These are phyloP conservation scores for Melanotaenia duboulayi DNA, from an alignment of 2,113 vertebrate species.

Conservation along the genomic window DNA sequence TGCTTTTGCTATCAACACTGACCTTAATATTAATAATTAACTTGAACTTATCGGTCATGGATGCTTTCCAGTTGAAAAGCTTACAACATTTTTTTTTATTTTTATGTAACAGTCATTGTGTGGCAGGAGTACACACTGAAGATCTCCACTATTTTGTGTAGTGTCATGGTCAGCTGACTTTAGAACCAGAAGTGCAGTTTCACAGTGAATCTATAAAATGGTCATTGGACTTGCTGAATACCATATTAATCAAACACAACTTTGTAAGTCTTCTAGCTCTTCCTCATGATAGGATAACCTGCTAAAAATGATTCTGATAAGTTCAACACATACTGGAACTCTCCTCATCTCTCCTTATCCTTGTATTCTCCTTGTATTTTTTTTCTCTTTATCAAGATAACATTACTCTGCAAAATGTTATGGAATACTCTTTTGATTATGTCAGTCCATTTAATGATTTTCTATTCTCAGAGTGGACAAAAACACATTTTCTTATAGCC, in stretches of 20 bases:
- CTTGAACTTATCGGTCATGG: neutral
- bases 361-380: neutral
- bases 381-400: slow-evolving; percentile 20
- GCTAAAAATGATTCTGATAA: slow-evolving; percentile 25
- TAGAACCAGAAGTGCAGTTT: slow-evolving; percentile 63
- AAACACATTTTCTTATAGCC: slow-evolving; percentile 34
- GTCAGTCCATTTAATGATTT: slow-evolving; percentile 28
- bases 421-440: slow-evolving; percentile 21
- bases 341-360: neutral
- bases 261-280: slow-evolving; percentile 19
- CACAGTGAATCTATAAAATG: slow-evolving; percentile 62
- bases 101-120: slow-evolving; percentile 43
- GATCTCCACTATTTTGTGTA: slow-evolving; percentile 39
- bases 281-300: slow-evolving; percentile 6
- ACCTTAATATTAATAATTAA: slow-evolving; percentile 47
- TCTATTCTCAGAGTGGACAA: slow-evolving; percentile 31
- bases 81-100: slow-evolving; percentile 20
- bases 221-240: slow-evolving; percentile 52
- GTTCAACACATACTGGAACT: slow-evolving; percentile 11
- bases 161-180: slow-evolving; percentile 62
- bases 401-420: slow-evolving; percentile 25
- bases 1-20: neutral
- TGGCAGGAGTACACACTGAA: slow-evolving; percentile 44
- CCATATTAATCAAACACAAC: slow-evolving; percentile 25
- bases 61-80: slow-evolving; percentile 33